Evolutionary conservation across 2,888 invertebrate species (phyloP).

Genomic region (Drosophila mayaguana): DNA sequence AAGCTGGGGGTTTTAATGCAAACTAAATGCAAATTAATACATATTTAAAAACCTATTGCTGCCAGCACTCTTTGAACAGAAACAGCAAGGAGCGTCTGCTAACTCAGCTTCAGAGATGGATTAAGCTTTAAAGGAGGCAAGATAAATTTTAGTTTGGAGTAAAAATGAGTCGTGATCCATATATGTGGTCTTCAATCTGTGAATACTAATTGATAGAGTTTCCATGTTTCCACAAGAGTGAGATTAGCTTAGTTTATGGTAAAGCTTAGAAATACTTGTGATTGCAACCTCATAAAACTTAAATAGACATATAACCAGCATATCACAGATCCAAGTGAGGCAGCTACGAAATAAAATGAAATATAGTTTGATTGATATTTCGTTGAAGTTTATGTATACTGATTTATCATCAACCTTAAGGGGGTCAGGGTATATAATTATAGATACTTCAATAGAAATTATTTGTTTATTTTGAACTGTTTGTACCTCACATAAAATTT

Average conservation of each 20-base stretch:
- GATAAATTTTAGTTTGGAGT: too few relatives aligned
- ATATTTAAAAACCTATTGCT: conserved; percentile 30
- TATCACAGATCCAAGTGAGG: too few relatives aligned
- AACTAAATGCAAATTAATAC: conserved; percentile 38
- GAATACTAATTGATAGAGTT: too few relatives aligned
- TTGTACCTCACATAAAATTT: background rate
- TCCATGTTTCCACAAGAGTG: too few relatives aligned
- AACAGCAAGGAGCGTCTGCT: background rate
- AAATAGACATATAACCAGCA: too few relatives aligned
- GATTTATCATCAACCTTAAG: background rate
- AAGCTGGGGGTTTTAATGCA: conserved; percentile 50
- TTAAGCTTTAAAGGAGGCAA: background rate
- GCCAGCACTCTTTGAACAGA: background rate
- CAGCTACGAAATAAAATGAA: too few relatives aligned
- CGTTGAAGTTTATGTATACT: background rate
- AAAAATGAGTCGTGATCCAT: too few relatives aligned
- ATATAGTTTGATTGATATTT: too few relatives aligned
- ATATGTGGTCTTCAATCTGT: too few relatives aligned
- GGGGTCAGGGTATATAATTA: background rate
- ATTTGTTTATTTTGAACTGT: background rate
- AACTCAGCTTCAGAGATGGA: background rate
- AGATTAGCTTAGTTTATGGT: too few relatives aligned
- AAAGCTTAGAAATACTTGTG: too few relatives aligned
- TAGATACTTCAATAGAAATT: background rate
- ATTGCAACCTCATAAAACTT: too few relatives aligned